Percentiles rank a stretch among this genome's conserved stretches.
These are phyloP conservation scores for Sericinus montela DNA, from an alignment of 2,888 invertebrate genomes.

Conservation along the genomic window DNA sequence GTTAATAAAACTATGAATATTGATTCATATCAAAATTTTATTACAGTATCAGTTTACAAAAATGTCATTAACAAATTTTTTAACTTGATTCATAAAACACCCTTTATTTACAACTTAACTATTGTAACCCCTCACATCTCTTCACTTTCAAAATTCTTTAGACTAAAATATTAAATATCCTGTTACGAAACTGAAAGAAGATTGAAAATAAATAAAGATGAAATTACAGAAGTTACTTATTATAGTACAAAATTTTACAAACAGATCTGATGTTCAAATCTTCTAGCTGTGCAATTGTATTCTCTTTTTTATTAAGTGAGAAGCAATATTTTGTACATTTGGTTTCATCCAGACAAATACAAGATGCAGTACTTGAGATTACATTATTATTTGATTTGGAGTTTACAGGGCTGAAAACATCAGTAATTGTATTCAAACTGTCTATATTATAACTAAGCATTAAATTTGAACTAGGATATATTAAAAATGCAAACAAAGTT, in stretches of 20 bases:
- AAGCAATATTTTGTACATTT: slow-evolving; percentile 66
- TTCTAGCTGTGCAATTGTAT: slow-evolving; percentile 79
- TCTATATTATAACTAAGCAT: slow-evolving; percentile 84
- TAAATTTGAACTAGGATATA: slow-evolving; percentile 91
- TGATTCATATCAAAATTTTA: too few relatives aligned
- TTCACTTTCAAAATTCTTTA: too few relatives aligned
- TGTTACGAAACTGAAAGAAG: too few relatives aligned
- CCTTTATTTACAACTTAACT: too few relatives aligned
- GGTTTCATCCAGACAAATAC: slow-evolving; percentile 67
- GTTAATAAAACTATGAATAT: too few relatives aligned
- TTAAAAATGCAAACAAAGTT: slow-evolving; percentile 86
- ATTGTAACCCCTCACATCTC: too few relatives aligned
- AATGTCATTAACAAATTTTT: too few relatives aligned
- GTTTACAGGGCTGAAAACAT: slow-evolving; percentile 63
- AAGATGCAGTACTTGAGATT: slow-evolving; percentile 35
- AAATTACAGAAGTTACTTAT: slow-evolving; percentile 19
- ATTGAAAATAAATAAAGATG: too few relatives aligned
- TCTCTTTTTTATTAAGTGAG: slow-evolving; percentile 50
- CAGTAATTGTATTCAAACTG: slow-evolving; percentile 82
- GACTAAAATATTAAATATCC: too few relatives aligned
- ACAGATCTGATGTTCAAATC: slow-evolving; percentile 85
- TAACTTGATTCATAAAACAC: too few relatives aligned
- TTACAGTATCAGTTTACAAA: too few relatives aligned
- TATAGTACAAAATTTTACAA: slow-evolving; percentile 74
- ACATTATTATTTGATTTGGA: slow-evolving; percentile 28